Percentiles rank a stretch among this genome's conserved stretches.
Conservation (phyloP, 37 sponge, comb jelly and placozoan genomes). For the Haliclona indistincta region DNA sequence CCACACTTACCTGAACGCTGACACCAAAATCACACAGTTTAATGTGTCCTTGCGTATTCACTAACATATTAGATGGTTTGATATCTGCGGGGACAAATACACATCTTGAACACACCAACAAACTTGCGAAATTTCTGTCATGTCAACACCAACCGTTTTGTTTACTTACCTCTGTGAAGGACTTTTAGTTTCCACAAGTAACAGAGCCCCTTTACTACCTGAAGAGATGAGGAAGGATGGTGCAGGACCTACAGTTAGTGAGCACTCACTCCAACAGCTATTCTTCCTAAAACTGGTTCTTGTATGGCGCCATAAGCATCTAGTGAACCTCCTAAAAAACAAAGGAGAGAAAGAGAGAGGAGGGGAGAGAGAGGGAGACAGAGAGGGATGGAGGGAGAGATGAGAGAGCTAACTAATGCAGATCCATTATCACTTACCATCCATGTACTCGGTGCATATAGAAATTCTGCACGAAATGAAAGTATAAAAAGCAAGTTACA, state of each 20-base stretch:
- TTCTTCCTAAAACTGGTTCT: conserved; percentile 78
- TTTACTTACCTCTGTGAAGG: conserved; percentile 77
- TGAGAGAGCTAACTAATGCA: conserved; percentile 6
- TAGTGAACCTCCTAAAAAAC: conserved; percentile 71
- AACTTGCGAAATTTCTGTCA: background rate
- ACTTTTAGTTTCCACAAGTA: conserved; percentile 90
- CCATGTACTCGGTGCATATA: conserved; percentile 92
- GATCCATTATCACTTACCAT: conserved; percentile 59
- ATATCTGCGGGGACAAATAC: conserved; percentile 50
- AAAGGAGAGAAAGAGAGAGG: background rate
- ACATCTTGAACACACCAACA: background rate
- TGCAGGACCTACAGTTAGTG: background rate
- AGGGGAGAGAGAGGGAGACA: too few species aligned
- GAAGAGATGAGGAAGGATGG: background rate
- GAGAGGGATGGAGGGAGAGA: too few species aligned
- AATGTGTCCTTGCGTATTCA: conserved; percentile 80
- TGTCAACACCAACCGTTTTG: background rate
- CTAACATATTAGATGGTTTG: conserved; percentile 91
- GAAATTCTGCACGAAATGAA: conserved; percentile 52
- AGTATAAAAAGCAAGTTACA: background rate
- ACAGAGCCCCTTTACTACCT: conserved; percentile 83
- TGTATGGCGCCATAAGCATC: conserved; percentile 77
- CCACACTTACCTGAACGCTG: conserved; percentile 72
- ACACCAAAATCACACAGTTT: conserved; percentile 97
- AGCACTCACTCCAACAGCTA: conserved; percentile 63